Base-by-base conservation (phyloP, 2,888 invertebrate genomes). In the Ypsolopha sequella region DNA sequence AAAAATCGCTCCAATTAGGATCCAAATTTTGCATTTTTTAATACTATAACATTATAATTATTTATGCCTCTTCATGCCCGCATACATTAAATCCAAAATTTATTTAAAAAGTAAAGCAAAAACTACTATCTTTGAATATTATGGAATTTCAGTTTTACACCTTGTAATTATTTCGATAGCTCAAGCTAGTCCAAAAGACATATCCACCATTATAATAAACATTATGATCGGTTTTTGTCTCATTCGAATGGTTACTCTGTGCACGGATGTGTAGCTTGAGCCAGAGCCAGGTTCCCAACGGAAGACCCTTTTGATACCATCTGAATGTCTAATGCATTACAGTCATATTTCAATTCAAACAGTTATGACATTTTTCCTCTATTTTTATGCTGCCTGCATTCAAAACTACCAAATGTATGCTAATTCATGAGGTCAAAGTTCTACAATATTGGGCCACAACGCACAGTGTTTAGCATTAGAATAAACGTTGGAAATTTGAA, bases 361-460 rank as follows among this genome's bases (percentile, higher is more conserved):
- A 74, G 80, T 84, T 85, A 86, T 86, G 78, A 86, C 82, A 81
- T 85, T 79, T 77, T 78, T 81, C 80, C 84, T 80, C 64, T 67
- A 68, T 60, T 66, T 66, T 69, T 68, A 72, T 70, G 60, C 64
- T 69, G 76, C 82, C 79, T 81, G 80, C 60, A 63, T 68, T 64
- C 61, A 67, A 77, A 80, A 59, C 66, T 65, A 74, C 78, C 66
- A 67, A 53, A 62, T 61, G 68, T 73, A 79, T 79, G 76, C 62
- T 73, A 74, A 77, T 74, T 55, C 51, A n/a, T 51, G 55, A 53
- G 73, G 68, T 68, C 69, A 70, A 70, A 70, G 70, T 67, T 66
- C 65, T 62, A 53, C 56, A 55, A 65, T 64, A 66, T 64, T 66
- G 57, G 60, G 61, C 64, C 62, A 55, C 55, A 55, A 54, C 51